phyloP scores from a whole-genome alignment of 2,113 vertebrate genomes.

The Pontoporia blainvillei region DNA sequence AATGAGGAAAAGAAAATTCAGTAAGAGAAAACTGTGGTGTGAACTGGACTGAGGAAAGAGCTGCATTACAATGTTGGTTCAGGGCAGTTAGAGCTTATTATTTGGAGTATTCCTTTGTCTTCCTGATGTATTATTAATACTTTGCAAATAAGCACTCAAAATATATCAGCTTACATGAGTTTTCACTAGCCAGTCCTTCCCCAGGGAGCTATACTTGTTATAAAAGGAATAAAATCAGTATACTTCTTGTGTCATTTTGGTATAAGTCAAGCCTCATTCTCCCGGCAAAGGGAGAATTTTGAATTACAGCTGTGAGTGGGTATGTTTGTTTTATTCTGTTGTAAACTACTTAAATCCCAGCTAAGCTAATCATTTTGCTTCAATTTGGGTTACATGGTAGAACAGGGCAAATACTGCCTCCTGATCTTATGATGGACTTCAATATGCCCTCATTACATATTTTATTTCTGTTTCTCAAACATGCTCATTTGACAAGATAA shows the following conservation, averaged over 20 bases:
- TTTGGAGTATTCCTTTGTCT: constrained; percentile 23
- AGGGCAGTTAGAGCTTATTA: neutral
- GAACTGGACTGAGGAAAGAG: neutral
- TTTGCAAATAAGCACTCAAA: neutral
- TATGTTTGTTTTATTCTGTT: constrained; percentile 34
- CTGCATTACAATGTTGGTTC: neutral
- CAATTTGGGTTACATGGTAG: neutral
- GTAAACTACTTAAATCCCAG: neutral
- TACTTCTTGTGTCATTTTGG: neutral
- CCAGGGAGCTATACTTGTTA: neutral
- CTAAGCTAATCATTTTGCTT: neutral
- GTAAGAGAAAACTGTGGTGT: neutral
- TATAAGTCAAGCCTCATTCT: neutral
- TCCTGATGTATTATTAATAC: constrained; percentile 52
- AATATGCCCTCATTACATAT: neutral
- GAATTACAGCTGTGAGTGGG: neutral
- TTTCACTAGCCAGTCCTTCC: neutral
- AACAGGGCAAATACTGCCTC: neutral
- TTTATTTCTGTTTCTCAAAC: neutral
- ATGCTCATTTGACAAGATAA: neutral
- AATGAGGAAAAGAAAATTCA: neutral
- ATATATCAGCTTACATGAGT: neutral
- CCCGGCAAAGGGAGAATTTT: neutral
- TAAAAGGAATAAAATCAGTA: constrained; percentile 30
- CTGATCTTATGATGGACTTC: neutral